Conservation (phyloP, 2,113 vertebrate species). For the Triplophysa siluroides region DNA sequence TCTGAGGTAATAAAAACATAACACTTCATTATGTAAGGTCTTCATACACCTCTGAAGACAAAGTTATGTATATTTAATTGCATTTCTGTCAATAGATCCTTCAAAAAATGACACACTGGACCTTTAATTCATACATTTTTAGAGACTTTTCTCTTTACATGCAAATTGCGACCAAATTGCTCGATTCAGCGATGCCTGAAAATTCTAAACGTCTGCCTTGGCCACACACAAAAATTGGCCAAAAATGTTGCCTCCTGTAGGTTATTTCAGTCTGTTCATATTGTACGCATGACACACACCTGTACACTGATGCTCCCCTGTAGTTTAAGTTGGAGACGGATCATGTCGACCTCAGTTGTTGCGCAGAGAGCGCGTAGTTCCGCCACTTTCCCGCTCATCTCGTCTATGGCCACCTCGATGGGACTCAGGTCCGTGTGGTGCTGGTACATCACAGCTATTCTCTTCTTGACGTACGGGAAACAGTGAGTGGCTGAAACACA, state of each 20-base stretch:
- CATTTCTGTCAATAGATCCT: too few relatives aligned
- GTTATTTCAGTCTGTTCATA: background rate
- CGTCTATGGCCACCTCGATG: constrained; percentile 97
- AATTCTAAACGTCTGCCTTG: background rate
- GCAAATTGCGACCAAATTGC: too few relatives aligned
- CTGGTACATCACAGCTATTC: constrained; percentile 96
- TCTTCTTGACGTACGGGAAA: constrained; percentile 96
- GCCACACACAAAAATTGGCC: background rate
- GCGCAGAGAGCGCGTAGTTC: constrained; percentile 89
- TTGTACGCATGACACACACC: constrained; percentile 54
- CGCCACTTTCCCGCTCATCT: constrained; percentile 93
- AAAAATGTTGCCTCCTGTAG: background rate
- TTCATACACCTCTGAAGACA: too few relatives aligned
- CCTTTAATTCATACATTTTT: too few relatives aligned
- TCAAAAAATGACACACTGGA: too few relatives aligned
- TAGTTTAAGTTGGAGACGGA: constrained; percentile 94
- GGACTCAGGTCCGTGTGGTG: constrained; percentile 95
- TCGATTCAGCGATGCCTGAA: too few relatives aligned
- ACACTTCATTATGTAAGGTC: too few relatives aligned
- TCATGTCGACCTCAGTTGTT: constrained; percentile 95
- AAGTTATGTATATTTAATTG: too few relatives aligned
- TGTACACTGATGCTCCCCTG: constrained; percentile 95
- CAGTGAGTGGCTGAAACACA: constrained; percentile 86
- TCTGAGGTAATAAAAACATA: too few relatives aligned
- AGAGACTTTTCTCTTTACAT: too few relatives aligned